phyloP scores from a whole-genome alignment of 2,797 vertebrate species.

The Hydrolagus colliei region DNA sequence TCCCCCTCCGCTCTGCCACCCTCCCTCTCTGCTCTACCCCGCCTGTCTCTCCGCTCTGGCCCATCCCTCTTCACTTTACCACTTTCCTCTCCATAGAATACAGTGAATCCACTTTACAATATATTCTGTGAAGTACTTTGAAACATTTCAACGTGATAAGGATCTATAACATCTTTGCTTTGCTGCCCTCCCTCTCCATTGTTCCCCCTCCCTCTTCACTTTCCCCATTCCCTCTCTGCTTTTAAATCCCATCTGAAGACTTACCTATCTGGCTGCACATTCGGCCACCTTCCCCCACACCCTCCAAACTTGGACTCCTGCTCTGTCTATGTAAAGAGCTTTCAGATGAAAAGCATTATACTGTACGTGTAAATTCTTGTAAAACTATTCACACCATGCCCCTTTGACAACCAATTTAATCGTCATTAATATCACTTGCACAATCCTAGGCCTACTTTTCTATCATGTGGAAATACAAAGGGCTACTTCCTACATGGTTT shows the following conservation, averaged over 20 bases:
- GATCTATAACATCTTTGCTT: background rate
- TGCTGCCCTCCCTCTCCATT: background rate
- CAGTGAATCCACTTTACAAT: too few species aligned
- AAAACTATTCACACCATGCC: background rate
- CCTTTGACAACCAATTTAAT: background rate
- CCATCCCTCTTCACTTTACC: background rate
- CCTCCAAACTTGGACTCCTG: background rate
- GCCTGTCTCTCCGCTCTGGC: too few species aligned
- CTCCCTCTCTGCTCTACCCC: too few species aligned
- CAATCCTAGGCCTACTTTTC: background rate
- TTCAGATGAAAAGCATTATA: too few species aligned
- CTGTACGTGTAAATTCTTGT: too few species aligned
- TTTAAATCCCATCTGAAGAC: background rate
- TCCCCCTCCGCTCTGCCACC: too few species aligned
- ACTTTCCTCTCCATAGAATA: background rate
- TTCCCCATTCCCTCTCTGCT: background rate
- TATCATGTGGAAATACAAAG: background rate
- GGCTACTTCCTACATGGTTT: background rate
- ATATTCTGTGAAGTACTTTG: too few species aligned
- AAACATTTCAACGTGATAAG: too few species aligned
- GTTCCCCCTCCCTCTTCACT: background rate
- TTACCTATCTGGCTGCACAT: background rate
- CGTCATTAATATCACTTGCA: background rate
- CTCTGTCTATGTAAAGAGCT: too few species aligned
- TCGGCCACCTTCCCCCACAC: background rate